Evolutionary conservation across 2,797 vertebrate species (phyloP).

Genomic region (Pipistrellus pipistrellus): DNA sequence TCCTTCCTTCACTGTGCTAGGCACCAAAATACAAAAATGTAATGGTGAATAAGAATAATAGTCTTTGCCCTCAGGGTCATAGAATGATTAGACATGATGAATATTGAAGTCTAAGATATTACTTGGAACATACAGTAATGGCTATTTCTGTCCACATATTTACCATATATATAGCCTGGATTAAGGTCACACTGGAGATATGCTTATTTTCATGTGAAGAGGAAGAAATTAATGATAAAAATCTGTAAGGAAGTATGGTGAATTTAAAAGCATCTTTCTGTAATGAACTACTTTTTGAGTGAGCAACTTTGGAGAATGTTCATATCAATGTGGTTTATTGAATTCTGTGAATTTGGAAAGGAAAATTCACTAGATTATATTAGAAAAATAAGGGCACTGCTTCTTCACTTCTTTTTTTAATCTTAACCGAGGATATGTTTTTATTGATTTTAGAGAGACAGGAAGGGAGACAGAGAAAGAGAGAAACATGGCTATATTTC

Average conservation of each 20-base stretch:
- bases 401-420: background rate
- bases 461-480: background rate
- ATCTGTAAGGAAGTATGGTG: slow-evolving; percentile 77
- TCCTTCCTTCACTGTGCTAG: background rate
- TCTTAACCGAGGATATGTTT: background rate
- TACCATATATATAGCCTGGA: slow-evolving; percentile 46
- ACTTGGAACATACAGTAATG: slow-evolving; percentile 8
- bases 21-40: background rate
- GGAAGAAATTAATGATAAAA: slow-evolving; percentile 79
- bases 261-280: slow-evolving; percentile 82
- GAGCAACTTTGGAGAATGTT: slow-evolving; percentile 82
- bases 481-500: background rate
- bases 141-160: background rate
- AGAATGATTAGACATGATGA: slow-evolving; percentile 28
- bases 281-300: slow-evolving; percentile 85
- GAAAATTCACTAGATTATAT: slow-evolving; percentile 83
- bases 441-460: background rate
- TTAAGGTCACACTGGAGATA: slow-evolving; percentile 82
- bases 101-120: slow-evolving; percentile 42
- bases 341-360: slow-evolving; percentile 72
- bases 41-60: slow-evolving; percentile 4
- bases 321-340: slow-evolving; percentile 82
- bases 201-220: slow-evolving; percentile 83
- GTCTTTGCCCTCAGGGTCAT: background rate
- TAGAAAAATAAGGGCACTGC: slow-evolving; percentile 80